Base-by-base conservation (phyloP, 2,113 vertebrate genomes). In the Myodes glareolus region DNA sequence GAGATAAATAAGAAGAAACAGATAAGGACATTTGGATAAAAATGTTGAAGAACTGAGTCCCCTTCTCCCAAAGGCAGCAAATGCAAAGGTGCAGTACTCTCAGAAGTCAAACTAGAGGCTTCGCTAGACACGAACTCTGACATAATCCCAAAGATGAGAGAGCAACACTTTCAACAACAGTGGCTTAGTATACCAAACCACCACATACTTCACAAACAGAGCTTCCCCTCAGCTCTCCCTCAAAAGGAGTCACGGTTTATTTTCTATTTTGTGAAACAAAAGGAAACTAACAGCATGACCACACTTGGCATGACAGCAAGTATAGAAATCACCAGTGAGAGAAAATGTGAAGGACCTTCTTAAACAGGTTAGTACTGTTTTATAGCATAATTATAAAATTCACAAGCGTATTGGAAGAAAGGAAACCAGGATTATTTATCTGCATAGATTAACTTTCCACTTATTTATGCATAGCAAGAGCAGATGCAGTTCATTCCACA, bases 261-360 rank as follows among this genome's bases (percentile, higher is more conserved):
- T 93, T 95, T 90, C 92, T 94, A 68, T 72, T 92, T 88, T 39
- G 61, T 82, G 85, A 88, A 92, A 92, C 36, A 84, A 96, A 65
- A 25, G 36, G 73, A 87, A 68, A 1, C 39, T 68, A 87, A 73
- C 76, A 45, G n/a, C 31, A 91, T 3, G 72, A 31, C 65, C 58
- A 58, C 65, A 77, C 31, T 72, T 91, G 91, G 76, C 50, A 25
- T 11, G n/a, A 29, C 25, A 52, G 45, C 61, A 93, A 81, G 23
- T 67, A 63, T 39, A 23, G 42, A 76, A 95, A 90, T 88, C 45
- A 31, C 36, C 50, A 52, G 65, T 21, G 70, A 93, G n/a, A 93
- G 47, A 75, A 93, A 94, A 91, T 21, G 68, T 82, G 65, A 93
- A 67, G 23, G 63, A 36, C 4, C 33, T 50, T 52, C 90, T 92